Percentiles rank a stretch among this genome's conserved stretches.
Evolutionary conservation across 2,113 vertebrate genomes (phyloP).

Genomic region (Crotalus helleri): DNA sequence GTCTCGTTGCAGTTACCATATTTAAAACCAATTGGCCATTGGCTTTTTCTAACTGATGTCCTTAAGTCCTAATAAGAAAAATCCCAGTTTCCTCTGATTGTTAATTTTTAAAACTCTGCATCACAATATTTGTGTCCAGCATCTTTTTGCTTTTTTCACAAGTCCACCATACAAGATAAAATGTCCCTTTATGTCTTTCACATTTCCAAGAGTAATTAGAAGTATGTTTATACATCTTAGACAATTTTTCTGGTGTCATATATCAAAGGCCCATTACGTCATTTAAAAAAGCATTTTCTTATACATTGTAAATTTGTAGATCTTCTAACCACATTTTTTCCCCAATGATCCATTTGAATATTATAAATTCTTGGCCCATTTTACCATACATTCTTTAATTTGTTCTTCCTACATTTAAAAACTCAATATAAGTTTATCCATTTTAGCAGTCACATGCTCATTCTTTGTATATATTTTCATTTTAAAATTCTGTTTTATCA

Average conservation of each 20-base stretch:
- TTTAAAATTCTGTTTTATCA: not conserved
- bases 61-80: not conserved
- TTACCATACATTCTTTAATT: not conserved
- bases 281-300: not conserved
- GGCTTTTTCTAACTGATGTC: not conserved
- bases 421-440: not conserved
- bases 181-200: not conserved
- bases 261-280: not conserved
- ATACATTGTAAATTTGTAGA: not conserved
- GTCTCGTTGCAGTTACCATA: not conserved
- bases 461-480: not conserved
- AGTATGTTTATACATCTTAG: not conserved
- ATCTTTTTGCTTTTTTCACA: not conserved
- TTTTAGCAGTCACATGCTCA: not conserved
- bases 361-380: not conserved
- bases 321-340: not conserved
- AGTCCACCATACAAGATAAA: not conserved
- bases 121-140: not conserved
- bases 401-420: not conserved
- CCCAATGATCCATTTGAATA: not conserved
- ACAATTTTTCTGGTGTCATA: not conserved
- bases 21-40: not conserved
- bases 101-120: not conserved
- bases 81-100: not conserved
- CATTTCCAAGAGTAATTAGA: not conserved